A percentile compares a stretch with the other conserved stretches of the same genome.
phyloP scores from a whole-genome alignment of 2,797 vertebrate species.

The Orestias chungarensis region DNA sequence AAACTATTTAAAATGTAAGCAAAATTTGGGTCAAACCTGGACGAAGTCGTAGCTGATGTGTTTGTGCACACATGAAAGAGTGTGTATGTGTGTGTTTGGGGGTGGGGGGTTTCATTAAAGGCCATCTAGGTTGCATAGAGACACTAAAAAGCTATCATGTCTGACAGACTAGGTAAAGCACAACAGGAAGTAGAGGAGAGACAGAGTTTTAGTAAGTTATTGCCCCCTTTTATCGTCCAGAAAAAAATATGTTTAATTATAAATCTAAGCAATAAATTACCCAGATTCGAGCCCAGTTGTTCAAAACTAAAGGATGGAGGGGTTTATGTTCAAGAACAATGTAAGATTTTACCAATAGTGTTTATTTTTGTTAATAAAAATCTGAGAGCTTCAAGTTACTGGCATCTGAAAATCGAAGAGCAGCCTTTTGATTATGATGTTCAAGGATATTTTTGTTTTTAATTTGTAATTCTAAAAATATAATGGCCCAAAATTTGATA shows the following conservation, averaged over 20 bases:
- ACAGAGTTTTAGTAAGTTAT: constrained; percentile 57
- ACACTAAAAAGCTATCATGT: constrained; percentile 57
- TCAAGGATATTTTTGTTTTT: not conserved
- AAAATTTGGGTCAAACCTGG: not conserved
- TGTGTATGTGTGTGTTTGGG: too few species aligned
- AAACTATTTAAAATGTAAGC: not conserved
- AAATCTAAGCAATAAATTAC: constrained; percentile 11
- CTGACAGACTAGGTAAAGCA: constrained; percentile 55
- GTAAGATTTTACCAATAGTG: too few species aligned
- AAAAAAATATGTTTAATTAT: constrained; percentile 5
- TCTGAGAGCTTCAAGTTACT: not conserved
- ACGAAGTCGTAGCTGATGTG: not conserved
- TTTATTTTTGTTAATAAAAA: not conserved
- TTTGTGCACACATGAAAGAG: constrained; percentile 27
- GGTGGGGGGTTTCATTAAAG: constrained; percentile 41
- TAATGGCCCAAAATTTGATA: too few species aligned
- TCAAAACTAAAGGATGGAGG: not conserved
- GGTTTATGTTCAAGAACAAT: not conserved
- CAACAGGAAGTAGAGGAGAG: constrained; percentile 47
- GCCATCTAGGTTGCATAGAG: constrained; percentile 69
- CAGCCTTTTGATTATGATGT: not conserved
- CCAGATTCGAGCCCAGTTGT: not conserved
- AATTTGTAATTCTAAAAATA: not conserved
- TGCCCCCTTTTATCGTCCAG: constrained; percentile 58
- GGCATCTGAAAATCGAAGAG: not conserved